A percentile compares a stretch with the other conserved stretches of the same genome.
Evolutionary conservation across 2,888 invertebrate genomes (phyloP).

Genomic region (Ellobium chinense): DNA sequence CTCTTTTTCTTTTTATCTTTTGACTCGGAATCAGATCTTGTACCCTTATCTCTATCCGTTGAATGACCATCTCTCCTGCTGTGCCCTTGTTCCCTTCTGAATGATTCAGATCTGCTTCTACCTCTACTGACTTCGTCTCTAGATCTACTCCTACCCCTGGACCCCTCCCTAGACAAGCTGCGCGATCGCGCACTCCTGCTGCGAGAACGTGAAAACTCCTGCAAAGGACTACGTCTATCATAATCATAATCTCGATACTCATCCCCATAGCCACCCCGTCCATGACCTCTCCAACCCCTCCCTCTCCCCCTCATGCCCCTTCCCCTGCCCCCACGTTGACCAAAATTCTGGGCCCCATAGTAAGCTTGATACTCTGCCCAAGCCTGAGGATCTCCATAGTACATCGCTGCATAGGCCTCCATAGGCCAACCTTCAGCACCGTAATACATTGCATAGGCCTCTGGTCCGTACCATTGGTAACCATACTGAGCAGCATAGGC

Average conservation of each 20-base stretch:
- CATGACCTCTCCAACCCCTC: slow-evolving; percentile 7
- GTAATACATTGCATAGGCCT: slow-evolving; percentile 38
- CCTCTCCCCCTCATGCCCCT: slow-evolving; percentile 34
- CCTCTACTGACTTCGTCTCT: neutral
- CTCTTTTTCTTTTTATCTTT: slow-evolving; percentile 41
- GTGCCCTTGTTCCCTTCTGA: neutral
- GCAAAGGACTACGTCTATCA: neutral
- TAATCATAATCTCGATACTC: neutral
- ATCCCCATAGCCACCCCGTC: slow-evolving; percentile 10
- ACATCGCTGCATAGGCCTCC: slow-evolving; percentile 48
- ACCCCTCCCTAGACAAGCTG: slow-evolving; percentile 8
- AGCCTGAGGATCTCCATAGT: slow-evolving; percentile 51
- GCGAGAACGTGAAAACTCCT: neutral
- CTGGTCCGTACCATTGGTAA: slow-evolving; percentile 45
- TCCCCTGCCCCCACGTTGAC: slow-evolving; percentile 34
- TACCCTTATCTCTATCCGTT: slow-evolving; percentile 2
- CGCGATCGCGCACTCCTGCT: slow-evolving; percentile 19
- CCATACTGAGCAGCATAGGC: slow-evolving; percentile 40
- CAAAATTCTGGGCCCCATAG: slow-evolving; percentile 42
- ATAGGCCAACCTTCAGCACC: slow-evolving; percentile 43
- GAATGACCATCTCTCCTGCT: slow-evolving; percentile 3
- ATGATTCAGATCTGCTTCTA: slow-evolving; percentile 1
- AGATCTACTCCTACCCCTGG: neutral
- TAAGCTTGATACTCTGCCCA: slow-evolving; percentile 48
- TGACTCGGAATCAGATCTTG: neutral